Percentiles rank a stretch among this genome's conserved stretches.
Conservation (phyloP, 37 sponge, comb jelly and placozoan species). For the Geodia barretti region DNA sequence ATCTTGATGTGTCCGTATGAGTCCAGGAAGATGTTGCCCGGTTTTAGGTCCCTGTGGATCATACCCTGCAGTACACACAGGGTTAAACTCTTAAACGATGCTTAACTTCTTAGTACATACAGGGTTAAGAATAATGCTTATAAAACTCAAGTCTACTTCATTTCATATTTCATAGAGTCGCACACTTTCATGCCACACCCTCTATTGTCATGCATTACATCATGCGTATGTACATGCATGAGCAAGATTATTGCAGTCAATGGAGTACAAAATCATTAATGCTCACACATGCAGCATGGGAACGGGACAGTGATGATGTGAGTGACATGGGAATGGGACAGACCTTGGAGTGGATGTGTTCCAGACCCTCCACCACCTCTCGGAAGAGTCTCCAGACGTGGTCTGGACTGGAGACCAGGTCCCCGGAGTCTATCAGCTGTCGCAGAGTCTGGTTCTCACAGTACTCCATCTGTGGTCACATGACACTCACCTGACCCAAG, state of each 20-base stretch:
- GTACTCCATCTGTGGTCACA: constrained; percentile 90
- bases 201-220: too few relatives aligned
- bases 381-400: constrained; percentile 80
- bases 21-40: constrained; percentile 96
- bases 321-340: neutral
- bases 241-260: too few relatives aligned
- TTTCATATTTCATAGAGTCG: too few relatives aligned
- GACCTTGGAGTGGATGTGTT: constrained; percentile 91
- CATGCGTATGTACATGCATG: too few relatives aligned
- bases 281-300: constrained; percentile 9
- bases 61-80: constrained; percentile 64
- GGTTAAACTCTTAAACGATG: too few relatives aligned
- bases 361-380: constrained; percentile 93
- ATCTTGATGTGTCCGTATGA: constrained; percentile 89
- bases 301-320: neutral
- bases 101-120: too few relatives aligned
- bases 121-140: too few relatives aligned
- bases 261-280: too few relatives aligned
- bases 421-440: constrained; percentile 76
- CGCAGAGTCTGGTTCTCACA: constrained; percentile 94
- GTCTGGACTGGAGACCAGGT: constrained; percentile 58
- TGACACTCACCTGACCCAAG: neutral
- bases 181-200: too few relatives aligned
- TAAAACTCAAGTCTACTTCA: too few relatives aligned
- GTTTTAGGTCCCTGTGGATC: constrained; percentile 96